Conservation (phyloP, 2,888 invertebrate species). For the Drosophila meridionalis region DNA sequence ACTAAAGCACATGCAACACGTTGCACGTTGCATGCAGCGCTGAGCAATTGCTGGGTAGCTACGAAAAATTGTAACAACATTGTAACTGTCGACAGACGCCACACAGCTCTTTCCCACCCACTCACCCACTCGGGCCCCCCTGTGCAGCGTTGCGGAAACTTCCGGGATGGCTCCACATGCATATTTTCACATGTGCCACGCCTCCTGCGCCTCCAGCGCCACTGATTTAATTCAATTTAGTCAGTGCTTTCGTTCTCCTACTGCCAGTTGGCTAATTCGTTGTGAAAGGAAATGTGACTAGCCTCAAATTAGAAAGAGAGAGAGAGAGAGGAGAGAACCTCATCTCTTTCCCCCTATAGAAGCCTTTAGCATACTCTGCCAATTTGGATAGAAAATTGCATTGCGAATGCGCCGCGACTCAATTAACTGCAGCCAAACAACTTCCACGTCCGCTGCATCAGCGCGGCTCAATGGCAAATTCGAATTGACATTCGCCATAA, state of each 20-base stretch:
- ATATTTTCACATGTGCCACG: conserved; percentile 53
- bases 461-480: conserved; percentile 47
- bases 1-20: conserved; percentile 68
- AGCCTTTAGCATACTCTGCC: background rate
- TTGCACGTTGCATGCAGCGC: conserved; percentile 76
- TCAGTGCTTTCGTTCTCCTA: conserved; percentile 44
- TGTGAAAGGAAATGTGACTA: conserved; percentile 60
- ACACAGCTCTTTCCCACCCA: conserved; percentile 34
- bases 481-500: conserved; percentile 48
- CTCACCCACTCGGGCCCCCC: background rate
- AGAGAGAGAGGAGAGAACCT: background rate
- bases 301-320: conserved; percentile 39
- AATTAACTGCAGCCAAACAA: conserved; percentile 54
- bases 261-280: conserved; percentile 42
- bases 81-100: conserved; percentile 63
- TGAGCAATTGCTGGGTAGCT: conserved; percentile 50
- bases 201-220: conserved; percentile 33
- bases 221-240: conserved; percentile 49
- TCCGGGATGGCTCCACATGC: conserved; percentile 56
- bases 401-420: conserved; percentile 46
- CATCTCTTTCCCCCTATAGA: background rate
- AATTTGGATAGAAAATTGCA: conserved; percentile 39
- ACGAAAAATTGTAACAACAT: conserved; percentile 66
- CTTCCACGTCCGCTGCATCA: conserved; percentile 21
- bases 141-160: conserved; percentile 66